phyloP scores from a whole-genome alignment of 2,113 vertebrate genomes.

The Carassius gibelio region DNA sequence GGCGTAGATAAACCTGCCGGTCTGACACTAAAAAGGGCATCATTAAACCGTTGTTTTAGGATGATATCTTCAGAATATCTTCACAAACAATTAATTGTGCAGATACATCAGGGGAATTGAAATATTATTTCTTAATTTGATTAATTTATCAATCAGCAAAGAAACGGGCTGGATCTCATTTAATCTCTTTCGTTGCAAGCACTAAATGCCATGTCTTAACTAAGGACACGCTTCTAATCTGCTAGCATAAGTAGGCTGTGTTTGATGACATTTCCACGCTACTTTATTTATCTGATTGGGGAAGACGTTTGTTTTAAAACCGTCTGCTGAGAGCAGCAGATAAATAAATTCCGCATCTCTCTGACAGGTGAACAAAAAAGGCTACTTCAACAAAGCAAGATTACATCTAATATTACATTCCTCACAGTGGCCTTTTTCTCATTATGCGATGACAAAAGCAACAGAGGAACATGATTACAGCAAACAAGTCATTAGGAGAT shows the following conservation, averaged over 20 bases:
- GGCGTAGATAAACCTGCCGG: not conserved
- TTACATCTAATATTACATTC: slow-evolving; percentile 2
- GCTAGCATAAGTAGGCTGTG: slow-evolving; percentile 27
- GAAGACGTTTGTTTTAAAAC: not conserved
- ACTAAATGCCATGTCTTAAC: slow-evolving; percentile 41
- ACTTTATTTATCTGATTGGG: not conserved
- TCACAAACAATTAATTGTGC: not conserved
- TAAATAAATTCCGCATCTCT: slow-evolving; percentile 13
- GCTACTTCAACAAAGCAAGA: not conserved
- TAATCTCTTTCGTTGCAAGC: slow-evolving; percentile 6
- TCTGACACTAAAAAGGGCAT: not conserved
- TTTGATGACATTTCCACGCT: slow-evolving; percentile 27
- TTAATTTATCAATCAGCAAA: slow-evolving; percentile 28
- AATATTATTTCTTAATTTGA: slow-evolving; percentile 19
- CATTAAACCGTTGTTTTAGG: not conserved
- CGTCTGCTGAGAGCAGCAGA: not conserved
- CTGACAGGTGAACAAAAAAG: not conserved
- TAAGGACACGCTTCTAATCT: slow-evolving; percentile 32
- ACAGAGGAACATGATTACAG: not conserved
- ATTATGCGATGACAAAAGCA: not conserved
- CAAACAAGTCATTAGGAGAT: slow-evolving; percentile 4
- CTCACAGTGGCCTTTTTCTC: not conserved
- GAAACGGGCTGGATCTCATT: slow-evolving; percentile 5
- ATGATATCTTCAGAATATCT: not conserved
- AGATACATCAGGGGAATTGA: not conserved